phyloP scores from a whole-genome alignment of 2,797 vertebrate genomes.

The Champsocephalus esox region DNA sequence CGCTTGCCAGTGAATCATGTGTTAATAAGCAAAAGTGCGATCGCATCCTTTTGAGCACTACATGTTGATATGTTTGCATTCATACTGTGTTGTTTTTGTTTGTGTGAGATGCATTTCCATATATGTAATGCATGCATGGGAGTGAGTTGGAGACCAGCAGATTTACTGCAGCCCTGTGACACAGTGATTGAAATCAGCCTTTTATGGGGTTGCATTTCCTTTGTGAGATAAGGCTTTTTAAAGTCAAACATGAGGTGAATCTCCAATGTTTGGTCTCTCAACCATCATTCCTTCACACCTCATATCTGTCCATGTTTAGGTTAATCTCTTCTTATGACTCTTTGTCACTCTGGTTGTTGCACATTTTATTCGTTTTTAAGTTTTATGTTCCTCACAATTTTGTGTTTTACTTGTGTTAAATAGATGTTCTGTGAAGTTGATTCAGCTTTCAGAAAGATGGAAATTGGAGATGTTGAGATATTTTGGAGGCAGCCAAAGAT shows the following conservation, averaged over 20 bases:
- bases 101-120: conserved; percentile 15
- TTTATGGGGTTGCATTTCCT: conserved; percentile 50
- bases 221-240: conserved; percentile 18
- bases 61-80: neutral
- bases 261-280: conserved; percentile 28
- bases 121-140: neutral
- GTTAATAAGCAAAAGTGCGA: conserved; percentile 19
- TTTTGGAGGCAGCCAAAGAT: conserved; percentile 19
- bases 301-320: conserved; percentile 9
- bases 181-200: conserved; percentile 53
- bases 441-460: conserved; percentile 2
- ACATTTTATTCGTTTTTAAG: conserved; percentile 15
- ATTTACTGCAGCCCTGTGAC: conserved; percentile 52
- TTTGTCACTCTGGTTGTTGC: conserved; percentile 11
- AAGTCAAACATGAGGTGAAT: conserved; percentile 35
- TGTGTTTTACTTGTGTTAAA: neutral
- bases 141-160: conserved; percentile 11
- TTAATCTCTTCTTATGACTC: conserved; percentile 25
- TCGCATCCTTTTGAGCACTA: conserved; percentile 14
- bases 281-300: conserved; percentile 9
- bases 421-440: conserved; percentile 9
- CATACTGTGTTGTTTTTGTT: conserved; percentile 1
- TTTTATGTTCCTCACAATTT: conserved; percentile 15
- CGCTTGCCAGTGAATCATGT: conserved; percentile 36
- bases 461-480: neutral